A percentile compares a stretch with the other conserved stretches of the same genome.
These are phyloP conservation scores for Podargus strigoides DNA, from an alignment of 2,797 vertebrate species.

Conservation along the genomic window DNA sequence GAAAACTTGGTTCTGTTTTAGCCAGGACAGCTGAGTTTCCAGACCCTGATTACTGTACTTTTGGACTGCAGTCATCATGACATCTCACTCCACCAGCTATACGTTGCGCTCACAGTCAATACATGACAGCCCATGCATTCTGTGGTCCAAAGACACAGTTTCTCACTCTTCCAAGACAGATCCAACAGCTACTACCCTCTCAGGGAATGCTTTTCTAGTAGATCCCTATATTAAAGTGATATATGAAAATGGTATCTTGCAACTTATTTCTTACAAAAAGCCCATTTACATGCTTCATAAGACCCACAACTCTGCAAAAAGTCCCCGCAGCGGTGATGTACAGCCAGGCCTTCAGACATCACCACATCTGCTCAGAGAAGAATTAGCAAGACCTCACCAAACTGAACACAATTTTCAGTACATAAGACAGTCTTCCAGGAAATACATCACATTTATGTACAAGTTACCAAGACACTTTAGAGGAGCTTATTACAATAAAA, in stretches of 20 bases:
- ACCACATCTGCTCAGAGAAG: slow-evolving; percentile 38
- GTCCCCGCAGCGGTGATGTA: not conserved
- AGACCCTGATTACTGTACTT: not conserved
- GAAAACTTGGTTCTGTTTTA: too few species aligned
- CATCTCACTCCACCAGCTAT: not conserved
- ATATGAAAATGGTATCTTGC: slow-evolving; percentile 13
- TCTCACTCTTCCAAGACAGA: not conserved
- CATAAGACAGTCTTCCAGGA: not conserved
- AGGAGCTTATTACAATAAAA: slow-evolving; percentile 24
- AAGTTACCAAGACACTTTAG: slow-evolving; percentile 7
- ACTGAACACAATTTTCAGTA: slow-evolving; percentile 23
- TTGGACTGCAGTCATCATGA: not conserved
- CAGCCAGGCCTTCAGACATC: slow-evolving; percentile 17
- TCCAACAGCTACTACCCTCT: not conserved
- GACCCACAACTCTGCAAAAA: not conserved
- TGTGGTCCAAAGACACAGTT: not conserved
- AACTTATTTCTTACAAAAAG: slow-evolving; percentile 4
- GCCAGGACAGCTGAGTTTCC: too few species aligned
- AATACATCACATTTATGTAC: slow-evolving; percentile 52
- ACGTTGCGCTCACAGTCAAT: not conserved
- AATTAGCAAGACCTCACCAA: slow-evolving; percentile 14
- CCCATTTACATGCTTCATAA: slow-evolving; percentile 52
- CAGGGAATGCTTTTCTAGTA: not conserved
- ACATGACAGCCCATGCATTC: not conserved
- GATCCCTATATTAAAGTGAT: not conserved